Evolutionary conservation across 2,888 invertebrate species (phyloP), one percentile per base, ranked within the genome.

Genomic region (Drosophila picticornis): DNA sequence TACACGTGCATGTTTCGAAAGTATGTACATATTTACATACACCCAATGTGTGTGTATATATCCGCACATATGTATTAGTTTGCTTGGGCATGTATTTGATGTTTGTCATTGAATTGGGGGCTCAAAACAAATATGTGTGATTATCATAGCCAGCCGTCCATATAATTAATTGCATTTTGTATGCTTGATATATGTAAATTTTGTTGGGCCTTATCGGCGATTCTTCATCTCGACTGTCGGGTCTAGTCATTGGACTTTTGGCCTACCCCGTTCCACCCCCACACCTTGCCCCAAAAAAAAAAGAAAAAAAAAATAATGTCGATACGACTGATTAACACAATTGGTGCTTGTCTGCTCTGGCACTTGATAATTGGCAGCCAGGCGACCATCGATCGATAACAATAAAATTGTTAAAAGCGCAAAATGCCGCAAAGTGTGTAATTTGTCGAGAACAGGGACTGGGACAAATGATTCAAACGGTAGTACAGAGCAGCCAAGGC

Each of bases 381-480:
- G 83, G 88, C 83, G 87, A 84, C 87, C 79, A 81, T 52, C 77
- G 81, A 87, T 87, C 90, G 85, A 86, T 89, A 88, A 88, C 88
- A 87, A 89, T 89, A 88, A 88, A 87, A 84, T 80, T 81, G 81
- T 88, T 83, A 87, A 87, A 87, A 88, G 85, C 87, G 87, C 90
- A 87, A 90, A 89, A 89, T 81, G 90, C 90, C 88, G 85, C 88
- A 88, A 90, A 87, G 87, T 85, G 83, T 88, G 90, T 90, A 80
- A 89, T 89, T 87, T 81, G 76, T 78, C 69, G 79, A 76, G 53
- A 55, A 56, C 75, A 65, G 29, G 27, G 50, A 68, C 65, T 34
- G 43, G 38, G 52, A 46, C 51, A 56, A 40, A 27, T 29, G 43
- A 9, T 27, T 27, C 31, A 43, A 68, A 50, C 46, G 16, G 25